phyloP scores from a whole-genome alignment of 2,888 invertebrate species.

The Drosophila colorata region DNA sequence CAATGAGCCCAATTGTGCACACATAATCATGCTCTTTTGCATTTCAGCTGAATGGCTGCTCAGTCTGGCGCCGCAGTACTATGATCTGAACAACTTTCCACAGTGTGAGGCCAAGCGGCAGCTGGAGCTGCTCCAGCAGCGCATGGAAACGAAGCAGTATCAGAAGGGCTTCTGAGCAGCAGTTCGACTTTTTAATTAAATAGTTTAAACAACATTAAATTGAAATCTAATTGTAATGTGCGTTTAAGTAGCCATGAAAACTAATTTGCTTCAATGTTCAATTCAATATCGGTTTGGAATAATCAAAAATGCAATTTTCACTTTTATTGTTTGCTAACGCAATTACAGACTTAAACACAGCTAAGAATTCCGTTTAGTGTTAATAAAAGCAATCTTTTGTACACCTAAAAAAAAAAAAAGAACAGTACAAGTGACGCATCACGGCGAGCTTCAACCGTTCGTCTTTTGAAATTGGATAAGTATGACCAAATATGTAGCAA shows the following conservation, averaged over 20 bases:
- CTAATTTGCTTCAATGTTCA: constrained; percentile 36
- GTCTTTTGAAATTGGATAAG: constrained; percentile 87
- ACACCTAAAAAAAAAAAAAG: constrained; percentile 28
- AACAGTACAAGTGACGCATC: neutral
- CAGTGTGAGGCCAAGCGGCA: constrained; percentile 98
- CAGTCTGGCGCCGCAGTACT: constrained; percentile 98
- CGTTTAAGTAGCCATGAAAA: constrained; percentile 32
- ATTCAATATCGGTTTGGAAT: constrained; percentile 24
- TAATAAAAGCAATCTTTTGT: constrained; percentile 63
- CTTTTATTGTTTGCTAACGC: constrained; percentile 40
- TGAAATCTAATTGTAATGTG: constrained; percentile 18
- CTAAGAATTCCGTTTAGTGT: constrained; percentile 60
- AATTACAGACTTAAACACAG: constrained; percentile 45
- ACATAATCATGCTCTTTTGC: constrained; percentile 7
- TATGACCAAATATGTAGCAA: constrained; percentile 87
- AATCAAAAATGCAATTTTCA: constrained; percentile 18
- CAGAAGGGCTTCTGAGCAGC: constrained; percentile 92
- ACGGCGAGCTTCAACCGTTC: constrained; percentile 81
- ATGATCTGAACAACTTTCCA: constrained; percentile 99
- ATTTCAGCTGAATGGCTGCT: constrained; percentile 95
- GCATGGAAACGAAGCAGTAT: constrained; percentile 94
- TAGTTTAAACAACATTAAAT: constrained; percentile 34
- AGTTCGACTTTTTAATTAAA: constrained; percentile 36
- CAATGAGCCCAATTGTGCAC: fast-evolving
- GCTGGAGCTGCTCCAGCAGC: constrained; percentile 93